A percentile compares a stretch with the other conserved stretches of the same genome.
phyloP scores from a whole-genome alignment of 2,888 invertebrate species.

The Tachina grossa region DNA sequence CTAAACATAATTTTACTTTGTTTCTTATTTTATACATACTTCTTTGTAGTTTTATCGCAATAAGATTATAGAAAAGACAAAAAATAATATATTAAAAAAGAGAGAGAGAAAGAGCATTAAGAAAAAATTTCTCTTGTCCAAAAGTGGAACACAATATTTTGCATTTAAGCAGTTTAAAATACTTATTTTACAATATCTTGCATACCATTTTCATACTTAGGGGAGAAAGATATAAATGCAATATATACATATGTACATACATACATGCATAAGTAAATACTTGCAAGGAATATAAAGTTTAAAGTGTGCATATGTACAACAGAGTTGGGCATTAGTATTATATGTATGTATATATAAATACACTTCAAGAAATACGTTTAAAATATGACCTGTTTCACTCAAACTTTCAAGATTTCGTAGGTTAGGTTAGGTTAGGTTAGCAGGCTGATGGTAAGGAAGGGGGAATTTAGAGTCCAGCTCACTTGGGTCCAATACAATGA shows the following conservation, averaged over 20 bases:
- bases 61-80: background rate
- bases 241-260: background rate
- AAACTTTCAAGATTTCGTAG: too few species aligned
- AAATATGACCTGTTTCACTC: too few species aligned
- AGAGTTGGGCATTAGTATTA: background rate
- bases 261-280: background rate
- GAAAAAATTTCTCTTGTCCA: background rate
- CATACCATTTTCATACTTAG: constrained; percentile 25
- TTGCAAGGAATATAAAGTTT: constrained; percentile 26
- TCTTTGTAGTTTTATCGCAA: background rate
- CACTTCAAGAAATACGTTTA: background rate
- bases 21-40: background rate
- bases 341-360: background rate
- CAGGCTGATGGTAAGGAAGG: too few species aligned
- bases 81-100: background rate
- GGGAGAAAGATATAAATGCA: background rate
- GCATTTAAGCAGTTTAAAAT: constrained; percentile 51
- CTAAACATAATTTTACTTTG: constrained; percentile 29
- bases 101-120: background rate
- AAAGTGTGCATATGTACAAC: background rate
- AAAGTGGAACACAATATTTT: constrained; percentile 1
- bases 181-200: constrained; percentile 16
- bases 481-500: too few species aligned
- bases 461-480: too few species aligned
- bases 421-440: too few species aligned